These are phyloP conservation scores for Peromyscus polionotus DNA, from an alignment of 2,113 vertebrate species.

Conservation along the genomic window DNA sequence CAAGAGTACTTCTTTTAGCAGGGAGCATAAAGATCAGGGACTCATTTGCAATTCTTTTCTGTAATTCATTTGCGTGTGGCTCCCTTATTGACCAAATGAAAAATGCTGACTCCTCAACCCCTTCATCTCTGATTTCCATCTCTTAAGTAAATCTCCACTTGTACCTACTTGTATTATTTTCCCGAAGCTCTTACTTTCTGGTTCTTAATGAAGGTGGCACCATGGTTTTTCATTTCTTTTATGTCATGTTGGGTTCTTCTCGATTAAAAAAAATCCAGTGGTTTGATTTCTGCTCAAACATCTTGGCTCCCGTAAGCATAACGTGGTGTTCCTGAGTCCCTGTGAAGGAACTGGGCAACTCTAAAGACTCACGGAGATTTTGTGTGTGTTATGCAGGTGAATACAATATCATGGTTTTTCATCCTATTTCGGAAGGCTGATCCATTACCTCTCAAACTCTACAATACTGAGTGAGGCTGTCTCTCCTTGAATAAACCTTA, in stretches of 20 bases:
- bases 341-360: background rate
- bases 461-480: background rate
- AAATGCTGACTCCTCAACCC: background rate
- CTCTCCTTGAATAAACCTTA: background rate
- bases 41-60: slow-evolving; percentile 31
- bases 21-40: background rate
- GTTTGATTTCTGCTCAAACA: background rate
- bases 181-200: background rate
- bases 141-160: background rate
- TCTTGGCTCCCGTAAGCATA: slow-evolving; percentile 10
- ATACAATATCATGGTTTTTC: background rate
- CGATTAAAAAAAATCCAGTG: background rate
- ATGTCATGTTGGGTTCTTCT: background rate
- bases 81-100: slow-evolving; percentile 29
- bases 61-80: background rate
- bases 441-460: background rate
- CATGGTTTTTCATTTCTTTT: background rate
- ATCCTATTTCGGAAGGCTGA: background rate
- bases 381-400: background rate
- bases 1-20: background rate
- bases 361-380: background rate
- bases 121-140: background rate
- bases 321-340: background rate
- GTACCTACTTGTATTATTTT: background rate
- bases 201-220: background rate